phyloP scores from a whole-genome alignment of 2,888 invertebrate genomes.

The Amblyjoppa fuscipennis region DNA sequence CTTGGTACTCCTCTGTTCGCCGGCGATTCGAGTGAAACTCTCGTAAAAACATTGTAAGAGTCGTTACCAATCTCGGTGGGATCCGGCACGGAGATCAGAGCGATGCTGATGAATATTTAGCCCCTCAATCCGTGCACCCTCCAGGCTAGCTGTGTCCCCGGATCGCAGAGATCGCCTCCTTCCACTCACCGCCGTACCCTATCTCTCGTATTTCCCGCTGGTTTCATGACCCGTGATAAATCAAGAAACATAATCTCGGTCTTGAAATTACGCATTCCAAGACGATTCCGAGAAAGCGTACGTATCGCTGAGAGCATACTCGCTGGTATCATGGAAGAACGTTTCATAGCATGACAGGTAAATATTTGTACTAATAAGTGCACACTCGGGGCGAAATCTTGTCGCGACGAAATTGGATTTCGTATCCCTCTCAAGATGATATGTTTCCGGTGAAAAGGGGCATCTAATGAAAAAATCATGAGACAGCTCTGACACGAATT shows the following conservation, averaged over 20 bases:
- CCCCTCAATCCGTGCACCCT: conserved; percentile 62
- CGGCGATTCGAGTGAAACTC: conserved; percentile 34
- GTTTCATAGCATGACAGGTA: conserved; percentile 40
- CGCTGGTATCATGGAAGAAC: conserved; percentile 34
- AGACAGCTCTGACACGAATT: neutral
- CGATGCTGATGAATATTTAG: conserved; percentile 75
- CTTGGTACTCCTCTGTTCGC: conserved; percentile 1
- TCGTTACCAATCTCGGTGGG: conserved; percentile 1
- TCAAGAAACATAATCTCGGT: conserved; percentile 74
- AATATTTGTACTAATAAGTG: conserved; percentile 63
- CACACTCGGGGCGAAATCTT: conserved; percentile 35
- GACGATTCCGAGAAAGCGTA: conserved; percentile 68
- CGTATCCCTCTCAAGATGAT: neutral
- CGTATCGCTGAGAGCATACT: conserved; percentile 63
- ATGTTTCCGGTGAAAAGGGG: neutral
- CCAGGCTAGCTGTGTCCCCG: conserved; percentile 49
- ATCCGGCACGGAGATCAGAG: conserved; percentile 55
- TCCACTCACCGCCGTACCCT: conserved; percentile 36
- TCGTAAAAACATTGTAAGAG: conserved; percentile 32
- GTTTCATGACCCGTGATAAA: conserved; percentile 74
- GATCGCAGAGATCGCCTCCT: conserved; percentile 50
- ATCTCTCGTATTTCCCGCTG: conserved; percentile 53
- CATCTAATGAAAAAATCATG: neutral
- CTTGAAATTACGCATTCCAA: conserved; percentile 70
- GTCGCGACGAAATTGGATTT: conserved; percentile 53